Evolutionary conservation across 1,140 invertebrate genomes (phyloP), one percentile per base, ranked within the genome.

Genomic region (Microplitis mediator): DNA sequence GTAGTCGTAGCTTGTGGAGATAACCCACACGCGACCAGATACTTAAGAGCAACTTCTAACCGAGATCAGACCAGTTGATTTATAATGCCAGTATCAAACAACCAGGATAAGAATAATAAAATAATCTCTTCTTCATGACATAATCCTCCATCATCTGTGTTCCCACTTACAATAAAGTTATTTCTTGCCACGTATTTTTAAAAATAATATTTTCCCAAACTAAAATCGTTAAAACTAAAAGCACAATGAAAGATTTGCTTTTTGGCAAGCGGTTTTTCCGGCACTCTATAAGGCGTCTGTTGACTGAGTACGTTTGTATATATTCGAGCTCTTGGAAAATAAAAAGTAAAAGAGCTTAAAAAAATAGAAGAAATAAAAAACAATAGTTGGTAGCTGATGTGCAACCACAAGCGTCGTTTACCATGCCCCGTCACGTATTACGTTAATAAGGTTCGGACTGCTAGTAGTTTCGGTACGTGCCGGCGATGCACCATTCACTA

Each of bases 371-470:
- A 9, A 45, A 45, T 23, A 69, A n/a, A 62, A 45, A 39, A 23
- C n/a, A 72, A 45, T 62, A 45, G 54, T 66, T 61, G 71, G 36
- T 65, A 66, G 16, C 31, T 67, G 63, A 67, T 72, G 71, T 72
- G 65, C 54, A 60, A 64, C 70, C 36, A 67, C 64, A 58, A 72
- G 64, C 54, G 36, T 39, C 71, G 52, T 72, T 72, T 72, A 67
- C 71, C 64, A 72, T 72, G 71, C 71, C 61, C 62, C 14, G 64
- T 35, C 71, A 72, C 71, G 71, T 72, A 72, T 72, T 72, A 72
- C 63, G 71, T 72, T 72, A 72, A 72, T 72, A 72, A 72, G 71
- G 71, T 72, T 67, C 64, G 54, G 71, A 66, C 71, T 72, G 52
- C 36, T 34, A 32, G 71, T 72, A 62, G 71, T 54, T 72, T 62